Evolutionary conservation across 2,888 invertebrate genomes (phyloP), one percentile per base, ranked within the genome.

Genomic region (Protophormia terraenovae): DNA sequence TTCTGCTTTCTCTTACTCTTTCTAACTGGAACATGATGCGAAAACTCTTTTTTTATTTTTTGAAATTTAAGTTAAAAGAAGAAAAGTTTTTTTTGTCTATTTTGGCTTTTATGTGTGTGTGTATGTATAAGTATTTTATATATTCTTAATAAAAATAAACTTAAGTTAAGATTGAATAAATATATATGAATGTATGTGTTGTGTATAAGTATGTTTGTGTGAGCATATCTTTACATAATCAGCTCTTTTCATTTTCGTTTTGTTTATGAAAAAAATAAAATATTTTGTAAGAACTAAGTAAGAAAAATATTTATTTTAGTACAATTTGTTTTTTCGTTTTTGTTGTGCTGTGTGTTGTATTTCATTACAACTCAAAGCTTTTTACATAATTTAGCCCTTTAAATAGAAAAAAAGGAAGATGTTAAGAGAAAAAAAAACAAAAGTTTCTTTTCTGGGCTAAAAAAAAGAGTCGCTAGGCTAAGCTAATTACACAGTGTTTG

Each of bases 401-500:
- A 75, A 75, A 76, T 58, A 66, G 38, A 73, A 64, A 71, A 71
- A 47, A 72, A 69, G 58, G 38, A 38, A 73, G 27, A 58, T 55
- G 45, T 38, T n/a, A 50, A 69, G 4, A 53, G 7, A 75, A 62
- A 35, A 53, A 47, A 66, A 45, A 19, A 35, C 35, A 35, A 53
- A 72, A 71, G 29, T 72, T 62, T 53, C 7, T 69, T 62, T 73
- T 24, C 29, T 19, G 38, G 81, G 77, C 73, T 58, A 78, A 84
- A n/a, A n/a, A n/a, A n/a, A 80, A 78, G 85, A 85, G 85, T 85
- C 78, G 73, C 60, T 75, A 85, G 78, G 82, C 82, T 85, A 85
- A 75, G 82, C 85, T 85, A 85, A 85, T 85, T 85, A 82, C 71
- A 78, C 78, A 71, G 78, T 41, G 62, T 71, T 85, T 82, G 75